Base-by-base conservation (phyloP, 2,113 vertebrate species). In the Pluvialis apricaria region DNA sequence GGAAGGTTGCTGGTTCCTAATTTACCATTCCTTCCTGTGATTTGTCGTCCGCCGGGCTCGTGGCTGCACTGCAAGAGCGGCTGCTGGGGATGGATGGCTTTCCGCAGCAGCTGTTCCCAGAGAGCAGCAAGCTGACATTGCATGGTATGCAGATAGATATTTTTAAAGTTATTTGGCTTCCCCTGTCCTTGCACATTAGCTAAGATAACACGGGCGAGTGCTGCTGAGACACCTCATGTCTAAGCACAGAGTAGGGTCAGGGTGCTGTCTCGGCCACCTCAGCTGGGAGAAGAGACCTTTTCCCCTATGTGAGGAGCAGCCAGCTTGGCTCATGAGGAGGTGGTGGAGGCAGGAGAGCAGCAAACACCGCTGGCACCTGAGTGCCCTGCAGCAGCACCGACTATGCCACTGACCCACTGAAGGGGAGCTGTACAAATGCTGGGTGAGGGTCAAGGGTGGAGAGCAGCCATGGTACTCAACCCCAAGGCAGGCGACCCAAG, bases 151-250 rank as follows among this genome's bases (percentile, higher is more conserved):
- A n/a, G 21, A 69, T 5, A 42, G 83, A 61, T 47, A 32, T 87
- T 81, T 82, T 81, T 21, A 3, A 86, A 57, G 44, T 47, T 31
- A 15, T 40, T 82, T 76, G 65, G 5, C 31, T 92, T 90, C 21
- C 57, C 44, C 14, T 3, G 1, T n/a, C 49, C 76, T 60, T 57
- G 28, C 20, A 32, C 4, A 1, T 9, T 51, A 20, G 34, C 28
- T 29, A 19, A 54, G 68, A 47, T 18, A 45, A 65, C 11, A 25
- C 0, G 2, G 51, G 9, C 0, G 0, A 61, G 62, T 2, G 7
- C 17, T 28, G 45, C 70, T 0, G 0, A 76, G 69, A 71, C 25
- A 87, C 28, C 15, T 44, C 20, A 15, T 0, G 0, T 18, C 42
- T 24, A 57, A 52, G 40, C 6, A 2, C 36, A 16, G 52, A 45